These are phyloP conservation scores for Helleia helle DNA, from an alignment of 2,888 invertebrate species.

Conservation along the genomic window DNA sequence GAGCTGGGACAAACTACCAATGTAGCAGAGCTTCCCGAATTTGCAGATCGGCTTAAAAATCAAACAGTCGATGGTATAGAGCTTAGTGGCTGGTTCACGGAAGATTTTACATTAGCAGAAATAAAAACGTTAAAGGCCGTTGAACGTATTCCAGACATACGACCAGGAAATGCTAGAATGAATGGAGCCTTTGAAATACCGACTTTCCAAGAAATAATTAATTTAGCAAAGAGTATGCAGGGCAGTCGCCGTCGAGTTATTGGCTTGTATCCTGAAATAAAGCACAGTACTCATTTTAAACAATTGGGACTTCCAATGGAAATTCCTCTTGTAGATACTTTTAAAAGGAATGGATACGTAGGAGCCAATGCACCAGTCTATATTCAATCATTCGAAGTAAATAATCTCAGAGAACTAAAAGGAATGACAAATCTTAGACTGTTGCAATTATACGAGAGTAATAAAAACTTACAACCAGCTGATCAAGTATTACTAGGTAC, in stretches of 20 bases:
- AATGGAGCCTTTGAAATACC: constrained; percentile 43
- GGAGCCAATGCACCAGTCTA: constrained; percentile 44
- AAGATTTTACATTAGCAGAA: constrained; percentile 60
- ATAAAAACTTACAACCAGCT: constrained; percentile 33
- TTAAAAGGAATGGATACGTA: constrained; percentile 48
- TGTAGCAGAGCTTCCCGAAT: constrained; percentile 43
- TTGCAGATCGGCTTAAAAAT: constrained; percentile 42
- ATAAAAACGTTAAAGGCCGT: constrained; percentile 49
- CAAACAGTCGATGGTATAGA: constrained; percentile 42
- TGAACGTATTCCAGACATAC: constrained; percentile 48
- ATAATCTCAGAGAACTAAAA: constrained; percentile 49
- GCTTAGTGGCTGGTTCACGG: constrained; percentile 54
- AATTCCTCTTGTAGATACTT: constrained; percentile 39
- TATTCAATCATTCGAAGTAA: constrained; percentile 62
- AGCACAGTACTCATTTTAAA: constrained; percentile 53
- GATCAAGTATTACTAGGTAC: constrained; percentile 43
- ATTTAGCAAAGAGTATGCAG: constrained; percentile 51
- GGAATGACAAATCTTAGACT: constrained; percentile 46
- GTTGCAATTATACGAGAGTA: constrained; percentile 40
- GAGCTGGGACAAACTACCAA: constrained; percentile 51
- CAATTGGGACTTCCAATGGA: constrained; percentile 50
- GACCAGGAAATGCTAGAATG: constrained; percentile 56
- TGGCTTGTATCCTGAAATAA: constrained; percentile 60
- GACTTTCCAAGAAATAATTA: constrained; percentile 58
- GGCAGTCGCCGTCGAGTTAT: constrained; percentile 39